Conservation (phyloP, 1,140 invertebrate species). For the Hycleus phaleratus region DNA sequence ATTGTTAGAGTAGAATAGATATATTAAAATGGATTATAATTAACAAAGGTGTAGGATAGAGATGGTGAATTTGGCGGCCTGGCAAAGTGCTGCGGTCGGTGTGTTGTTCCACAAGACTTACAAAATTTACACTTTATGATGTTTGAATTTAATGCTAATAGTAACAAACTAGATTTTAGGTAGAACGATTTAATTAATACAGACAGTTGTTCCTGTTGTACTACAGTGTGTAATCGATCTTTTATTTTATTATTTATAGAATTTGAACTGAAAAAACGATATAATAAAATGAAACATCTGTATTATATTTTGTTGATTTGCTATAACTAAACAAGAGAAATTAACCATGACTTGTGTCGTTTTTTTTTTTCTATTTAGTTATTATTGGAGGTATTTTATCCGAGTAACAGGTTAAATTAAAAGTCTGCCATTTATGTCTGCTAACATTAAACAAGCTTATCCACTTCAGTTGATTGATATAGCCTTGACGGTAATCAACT, state of each 20-base stretch:
- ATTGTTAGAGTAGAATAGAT: slow-evolving; percentile 25
- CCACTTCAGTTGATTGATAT: slow-evolving; percentile 35
- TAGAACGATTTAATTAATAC: slow-evolving; percentile 12
- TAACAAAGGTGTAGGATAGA: neutral
- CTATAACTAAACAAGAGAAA: neutral
- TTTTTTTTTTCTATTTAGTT: neutral
- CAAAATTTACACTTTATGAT: slow-evolving; percentile 26
- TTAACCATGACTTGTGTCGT: slow-evolving; percentile 1
- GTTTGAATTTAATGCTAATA: slow-evolving; percentile 17
- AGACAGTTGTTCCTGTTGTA: neutral
- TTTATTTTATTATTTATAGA: neutral
- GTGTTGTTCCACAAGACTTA: slow-evolving; percentile 29
- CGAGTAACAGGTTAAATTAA: slow-evolving; percentile 24
- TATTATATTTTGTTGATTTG: neutral
- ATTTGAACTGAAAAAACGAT: neutral
- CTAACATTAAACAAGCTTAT: slow-evolving; percentile 35
- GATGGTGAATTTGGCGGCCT: neutral
- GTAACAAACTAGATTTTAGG: neutral
- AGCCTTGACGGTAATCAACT: slow-evolving; percentile 30
- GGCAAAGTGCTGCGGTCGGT: neutral
- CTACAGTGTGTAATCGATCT: neutral
- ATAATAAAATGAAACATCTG: neutral
- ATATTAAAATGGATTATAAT: neutral
- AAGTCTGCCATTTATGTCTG: slow-evolving; percentile 29
- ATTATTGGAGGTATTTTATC: slow-evolving; percentile 17